A percentile compares a stretch with the other conserved stretches of the same genome.
Conservation (phyloP, 2,888 invertebrate genomes). For the Tortrix viridana region DNA sequence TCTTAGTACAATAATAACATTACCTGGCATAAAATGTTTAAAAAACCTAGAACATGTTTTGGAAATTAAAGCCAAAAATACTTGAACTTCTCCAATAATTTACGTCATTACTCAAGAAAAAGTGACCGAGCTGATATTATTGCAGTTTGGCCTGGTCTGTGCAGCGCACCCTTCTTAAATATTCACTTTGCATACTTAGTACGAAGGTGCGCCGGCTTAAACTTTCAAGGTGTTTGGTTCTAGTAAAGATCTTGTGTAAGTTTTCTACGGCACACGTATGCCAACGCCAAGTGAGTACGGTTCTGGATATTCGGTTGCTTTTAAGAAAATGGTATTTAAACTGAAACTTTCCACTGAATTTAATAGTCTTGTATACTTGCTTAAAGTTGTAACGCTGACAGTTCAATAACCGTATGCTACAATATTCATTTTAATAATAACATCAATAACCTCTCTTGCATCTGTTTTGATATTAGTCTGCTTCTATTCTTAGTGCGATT, state of each 20-base stretch:
- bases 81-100: too few relatives aligned
- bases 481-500: neutral
- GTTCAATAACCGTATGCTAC: too few relatives aligned
- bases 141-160: constrained; percentile 1
- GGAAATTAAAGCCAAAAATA: too few relatives aligned
- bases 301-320: constrained; percentile 12
- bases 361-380: neutral
- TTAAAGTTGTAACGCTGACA: neutral
- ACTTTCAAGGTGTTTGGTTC: constrained; percentile 48
- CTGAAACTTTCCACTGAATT: neutral
- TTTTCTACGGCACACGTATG: constrained; percentile 21
- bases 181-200: constrained; percentile 71
- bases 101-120: neutral
- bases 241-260: constrained; percentile 24
- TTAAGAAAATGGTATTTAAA: constrained; percentile 5
- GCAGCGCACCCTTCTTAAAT: constrained; percentile 57
- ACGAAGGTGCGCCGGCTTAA: constrained; percentile 56
- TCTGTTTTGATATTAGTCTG: too few relatives aligned
- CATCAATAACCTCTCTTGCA: too few relatives aligned
- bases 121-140: constrained; percentile 24
- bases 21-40: too few relatives aligned
- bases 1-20: too few relatives aligned
- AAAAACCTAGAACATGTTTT: too few relatives aligned
- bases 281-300: constrained; percentile 8
- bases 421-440: too few relatives aligned